These are phyloP conservation scores for Stegana nigrithorax DNA, from an alignment of 2,888 invertebrate genomes.

Conservation along the genomic window DNA sequence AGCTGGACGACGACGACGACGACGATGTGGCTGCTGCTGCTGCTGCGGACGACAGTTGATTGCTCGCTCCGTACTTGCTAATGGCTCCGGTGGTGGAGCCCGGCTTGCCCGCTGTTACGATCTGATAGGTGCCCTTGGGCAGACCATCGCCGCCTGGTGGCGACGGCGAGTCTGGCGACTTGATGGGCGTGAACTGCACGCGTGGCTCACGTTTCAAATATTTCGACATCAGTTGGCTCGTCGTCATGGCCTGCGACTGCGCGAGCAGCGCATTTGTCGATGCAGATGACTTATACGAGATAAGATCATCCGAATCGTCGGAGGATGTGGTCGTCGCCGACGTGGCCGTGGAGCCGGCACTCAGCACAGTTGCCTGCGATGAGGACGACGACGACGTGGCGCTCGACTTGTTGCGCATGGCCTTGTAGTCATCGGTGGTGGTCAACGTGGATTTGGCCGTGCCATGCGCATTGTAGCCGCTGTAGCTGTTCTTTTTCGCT, in stretches of 20 bases:
- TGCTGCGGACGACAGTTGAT: conserved; percentile 9
- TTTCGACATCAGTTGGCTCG: conserved; percentile 67
- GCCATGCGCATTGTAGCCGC: conserved; percentile 35
- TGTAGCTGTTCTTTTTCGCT: conserved; percentile 50
- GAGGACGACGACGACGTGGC: conserved; percentile 65
- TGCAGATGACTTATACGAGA: conserved; percentile 66
- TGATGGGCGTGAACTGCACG: conserved; percentile 65
- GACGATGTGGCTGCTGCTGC: conserved; percentile 30
- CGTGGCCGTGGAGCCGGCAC: conserved; percentile 64
- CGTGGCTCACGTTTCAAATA: conserved; percentile 67
- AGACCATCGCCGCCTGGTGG: conserved; percentile 62
- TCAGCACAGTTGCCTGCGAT: conserved; percentile 64
- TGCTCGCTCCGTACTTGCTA: conserved; percentile 57
- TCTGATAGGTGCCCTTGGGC: conserved; percentile 64
- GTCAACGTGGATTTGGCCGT: conserved; percentile 45
- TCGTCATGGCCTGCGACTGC: conserved; percentile 68
- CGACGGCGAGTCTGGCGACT: conserved; percentile 65
- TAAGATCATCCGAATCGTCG: conserved; percentile 65
- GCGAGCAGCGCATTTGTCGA: conserved; percentile 65
- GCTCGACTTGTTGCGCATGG: conserved; percentile 64
- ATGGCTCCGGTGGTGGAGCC: conserved; percentile 50
- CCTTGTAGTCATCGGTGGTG: conserved; percentile 60
- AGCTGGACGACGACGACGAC: conserved; percentile 36
- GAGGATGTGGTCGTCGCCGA: conserved; percentile 65
- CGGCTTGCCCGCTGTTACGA: conserved; percentile 50